Percentiles rank a stretch among this genome's conserved stretches.
These are phyloP conservation scores for Lithophane leautieri DNA, from an alignment of 2,888 invertebrate genomes.

Conservation along the genomic window DNA sequence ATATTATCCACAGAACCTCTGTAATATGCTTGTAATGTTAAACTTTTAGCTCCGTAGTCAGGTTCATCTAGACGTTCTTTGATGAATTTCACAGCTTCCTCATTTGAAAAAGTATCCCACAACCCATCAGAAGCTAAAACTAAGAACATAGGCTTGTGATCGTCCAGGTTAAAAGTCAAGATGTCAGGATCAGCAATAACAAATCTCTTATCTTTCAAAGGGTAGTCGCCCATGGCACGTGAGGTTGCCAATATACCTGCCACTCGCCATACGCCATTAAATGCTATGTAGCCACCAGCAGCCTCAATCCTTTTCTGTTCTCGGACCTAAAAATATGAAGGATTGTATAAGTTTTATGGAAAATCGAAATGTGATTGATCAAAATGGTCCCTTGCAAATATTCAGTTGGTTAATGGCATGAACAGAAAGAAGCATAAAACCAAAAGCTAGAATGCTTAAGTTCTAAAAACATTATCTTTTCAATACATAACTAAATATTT, in stretches of 20 bases:
- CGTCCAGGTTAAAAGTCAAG: conserved; percentile 96
- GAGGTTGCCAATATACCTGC: conserved; percentile 98
- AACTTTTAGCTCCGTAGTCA: conserved; percentile 97
- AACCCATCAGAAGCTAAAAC: conserved; percentile 98
- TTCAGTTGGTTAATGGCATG: background rate
- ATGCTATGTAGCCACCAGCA: conserved; percentile 98
- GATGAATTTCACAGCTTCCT: conserved; percentile 97
- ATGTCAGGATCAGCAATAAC: conserved; percentile 99
- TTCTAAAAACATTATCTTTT: background rate
- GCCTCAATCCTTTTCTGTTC: conserved; percentile 98
- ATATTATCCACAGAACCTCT: conserved; percentile 98
- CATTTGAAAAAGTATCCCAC: conserved; percentile 98
- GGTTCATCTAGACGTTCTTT: conserved; percentile 96
- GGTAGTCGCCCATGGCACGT: conserved; percentile 98
- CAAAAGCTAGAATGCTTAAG: background rate
- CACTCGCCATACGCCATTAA: conserved; percentile 98
- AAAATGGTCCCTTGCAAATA: background rate
- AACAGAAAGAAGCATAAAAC: background rate
- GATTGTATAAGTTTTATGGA: conserved; percentile 12
- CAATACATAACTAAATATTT: background rate
- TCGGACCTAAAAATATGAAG: conserved; percentile 91
- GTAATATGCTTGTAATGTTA: conserved; percentile 97
- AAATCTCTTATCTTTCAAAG: conserved; percentile 97
- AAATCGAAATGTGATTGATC: background rate
- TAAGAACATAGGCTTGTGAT: conserved; percentile 96